Evolutionary conservation across 2,888 invertebrate genomes (phyloP).

Genomic region (Zonitis immaculata): DNA sequence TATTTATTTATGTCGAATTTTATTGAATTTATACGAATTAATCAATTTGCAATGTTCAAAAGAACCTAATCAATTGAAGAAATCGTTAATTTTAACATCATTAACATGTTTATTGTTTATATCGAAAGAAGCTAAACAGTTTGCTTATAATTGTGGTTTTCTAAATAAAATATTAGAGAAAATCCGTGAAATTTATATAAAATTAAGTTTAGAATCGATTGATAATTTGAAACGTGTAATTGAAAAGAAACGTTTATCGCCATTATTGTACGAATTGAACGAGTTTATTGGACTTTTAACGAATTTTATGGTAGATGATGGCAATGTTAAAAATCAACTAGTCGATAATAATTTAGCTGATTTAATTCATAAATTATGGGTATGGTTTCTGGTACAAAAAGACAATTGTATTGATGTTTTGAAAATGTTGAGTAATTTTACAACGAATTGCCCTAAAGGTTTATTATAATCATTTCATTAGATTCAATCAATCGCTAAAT

Average conservation of each 20-base stretch:
- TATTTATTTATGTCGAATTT: slow-evolving; percentile 48
- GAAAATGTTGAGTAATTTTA: slow-evolving; percentile 59
- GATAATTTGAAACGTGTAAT: slow-evolving; percentile 46
- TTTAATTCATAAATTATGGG: slow-evolving; percentile 61
- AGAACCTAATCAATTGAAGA: slow-evolving; percentile 40
- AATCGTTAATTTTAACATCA: slow-evolving; percentile 44
- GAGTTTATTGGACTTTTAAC: slow-evolving; percentile 56
- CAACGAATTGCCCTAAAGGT: slow-evolving; percentile 59
- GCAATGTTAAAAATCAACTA: slow-evolving; percentile 53
- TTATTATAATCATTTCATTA: background rate
- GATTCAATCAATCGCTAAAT: background rate
- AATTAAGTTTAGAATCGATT: slow-evolving; percentile 50
- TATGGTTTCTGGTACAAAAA: slow-evolving; percentile 60
- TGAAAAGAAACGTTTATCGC: slow-evolving; percentile 48
- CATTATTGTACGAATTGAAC: slow-evolving; percentile 55
- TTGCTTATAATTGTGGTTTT: slow-evolving; percentile 46
- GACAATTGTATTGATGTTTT: slow-evolving; percentile 53
- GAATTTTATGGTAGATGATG: slow-evolving; percentile 56
- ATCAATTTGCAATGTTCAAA: slow-evolving; percentile 41
- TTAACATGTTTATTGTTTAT: slow-evolving; percentile 49
- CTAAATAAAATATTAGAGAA: slow-evolving; percentile 44
- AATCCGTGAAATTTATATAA: slow-evolving; percentile 49
- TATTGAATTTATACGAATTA: slow-evolving; percentile 49
- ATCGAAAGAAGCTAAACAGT: slow-evolving; percentile 49
- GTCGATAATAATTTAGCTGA: slow-evolving; percentile 55